Evolutionary conservation across 2,797 vertebrate species (phyloP), one percentile per base, ranked within the genome.

Genomic region (Microctenopoma lineatum): DNA sequence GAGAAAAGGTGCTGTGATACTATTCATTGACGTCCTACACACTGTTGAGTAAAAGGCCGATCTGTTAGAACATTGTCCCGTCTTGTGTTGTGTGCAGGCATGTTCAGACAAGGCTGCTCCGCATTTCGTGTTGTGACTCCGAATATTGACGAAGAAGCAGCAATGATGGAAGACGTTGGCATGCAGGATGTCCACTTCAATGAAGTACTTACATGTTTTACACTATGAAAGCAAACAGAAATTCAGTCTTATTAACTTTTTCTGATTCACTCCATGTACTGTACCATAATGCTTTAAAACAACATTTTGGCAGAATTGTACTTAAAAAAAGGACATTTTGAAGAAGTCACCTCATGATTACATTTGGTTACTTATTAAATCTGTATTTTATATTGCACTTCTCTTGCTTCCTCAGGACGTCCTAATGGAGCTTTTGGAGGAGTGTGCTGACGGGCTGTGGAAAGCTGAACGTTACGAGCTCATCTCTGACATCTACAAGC

Each of bases 121-220:
- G 95, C 97, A 1, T 99, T 99, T 86, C 93, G 95, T 60, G 96
- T 98, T 48, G 94, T 99, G 46, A 99, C 98, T 21, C 98, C 98
- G 2, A 99, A 99, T 87, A 96, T 97, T 15, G 97, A 99, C 7
- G 98, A 99, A 87, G 98, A 99, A 73, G 98, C 95, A 12, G 96
- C 97, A 13, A 99, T 99, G 98, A 99, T 99, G 96, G 98, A 99
- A 86, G 98, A 99, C 11, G 96, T 97, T 0, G 98, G 98, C 51
- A 99, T 99, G 98, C 97, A 99, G 87, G 98, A 99, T n/a, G 98
- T 98, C 71, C 97, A 99, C 67, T 99, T 99, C 87, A 99, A 97
- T 16, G 98, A 99, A 92, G 97, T 99, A 71, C 25, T 39, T 45
- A 7, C 7, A 26, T n/a, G 12, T 29, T 53, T 59, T 26, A 21